These are phyloP conservation scores for Aviceda subcristata DNA, from an alignment of 2,113 vertebrate species.

Conservation along the genomic window DNA sequence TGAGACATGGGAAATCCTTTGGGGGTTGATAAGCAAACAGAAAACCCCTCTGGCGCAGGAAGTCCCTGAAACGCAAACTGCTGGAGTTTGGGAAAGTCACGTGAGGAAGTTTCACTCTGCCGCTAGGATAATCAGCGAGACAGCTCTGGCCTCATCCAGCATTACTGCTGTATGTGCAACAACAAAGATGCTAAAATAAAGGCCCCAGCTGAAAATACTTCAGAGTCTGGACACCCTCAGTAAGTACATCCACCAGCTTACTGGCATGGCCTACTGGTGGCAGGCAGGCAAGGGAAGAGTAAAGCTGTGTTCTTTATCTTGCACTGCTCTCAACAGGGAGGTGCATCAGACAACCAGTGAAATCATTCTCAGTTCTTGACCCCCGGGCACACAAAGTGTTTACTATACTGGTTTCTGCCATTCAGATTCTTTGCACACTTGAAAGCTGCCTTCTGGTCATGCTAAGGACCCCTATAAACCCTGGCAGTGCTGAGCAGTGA, in stretches of 20 bases:
- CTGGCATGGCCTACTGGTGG: background rate
- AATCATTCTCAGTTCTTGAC: background rate
- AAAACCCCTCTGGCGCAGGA: constrained; percentile 19
- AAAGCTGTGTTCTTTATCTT: background rate
- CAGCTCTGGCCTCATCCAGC: background rate
- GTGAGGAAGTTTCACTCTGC: background rate
- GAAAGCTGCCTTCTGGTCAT: background rate
- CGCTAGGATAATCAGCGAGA: background rate
- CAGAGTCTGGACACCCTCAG: background rate
- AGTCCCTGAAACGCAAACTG: constrained; percentile 22
- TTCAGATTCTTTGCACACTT: background rate
- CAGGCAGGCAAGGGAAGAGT: background rate
- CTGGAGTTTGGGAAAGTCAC: background rate
- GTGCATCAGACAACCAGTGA: background rate
- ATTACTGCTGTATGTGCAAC: background rate
- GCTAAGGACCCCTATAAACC: background rate
- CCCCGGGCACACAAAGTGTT: background rate
- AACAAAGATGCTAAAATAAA: background rate
- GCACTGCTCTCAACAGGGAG: background rate
- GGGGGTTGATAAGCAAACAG: constrained; percentile 17
- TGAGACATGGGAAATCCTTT: constrained; percentile 7
- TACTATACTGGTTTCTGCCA: background rate
- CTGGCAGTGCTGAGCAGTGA: background rate
- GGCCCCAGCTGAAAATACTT: background rate
- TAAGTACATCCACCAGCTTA: background rate